Evolutionary conservation across 1,140 invertebrate genomes (phyloP).

Genomic region (Eumaeus atala): DNA sequence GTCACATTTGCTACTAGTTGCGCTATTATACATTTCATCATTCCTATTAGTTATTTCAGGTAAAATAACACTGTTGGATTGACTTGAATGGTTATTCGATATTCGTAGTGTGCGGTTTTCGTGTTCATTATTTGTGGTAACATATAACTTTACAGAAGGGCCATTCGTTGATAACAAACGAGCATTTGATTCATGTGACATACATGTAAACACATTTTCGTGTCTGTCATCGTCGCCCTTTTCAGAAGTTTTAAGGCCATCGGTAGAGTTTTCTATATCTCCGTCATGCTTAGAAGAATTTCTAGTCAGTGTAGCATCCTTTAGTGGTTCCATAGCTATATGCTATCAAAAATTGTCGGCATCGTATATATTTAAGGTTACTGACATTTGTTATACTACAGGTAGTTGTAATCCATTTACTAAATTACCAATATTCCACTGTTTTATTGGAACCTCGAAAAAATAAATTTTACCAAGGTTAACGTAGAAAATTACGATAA

Average conservation of each 20-base stretch:
- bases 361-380: conserved; percentile 65
- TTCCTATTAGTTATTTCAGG: conserved; percentile 32
- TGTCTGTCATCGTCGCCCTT: conserved; percentile 35
- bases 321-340: conserved; percentile 51
- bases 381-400: conserved; percentile 17
- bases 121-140: conserved; percentile 31
- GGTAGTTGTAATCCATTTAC: conserved; percentile 5
- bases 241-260: conserved; percentile 34
- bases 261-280: conserved; percentile 35
- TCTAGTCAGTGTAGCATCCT: conserved; percentile 36
- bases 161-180: conserved; percentile 40
- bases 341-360: conserved; percentile 45
- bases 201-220: conserved; percentile 55
- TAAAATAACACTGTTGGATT: conserved; percentile 19
- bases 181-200: conserved; percentile 39
- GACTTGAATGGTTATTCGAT: conserved; percentile 15
- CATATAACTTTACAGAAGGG: conserved; percentile 30
- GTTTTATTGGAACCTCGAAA: not conserved
- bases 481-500: not conserved
- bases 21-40: conserved; percentile 22
- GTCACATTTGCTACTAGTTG: conserved; percentile 37
- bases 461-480: not conserved
- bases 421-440: not conserved
- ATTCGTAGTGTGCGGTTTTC: conserved; percentile 22
- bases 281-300: conserved; percentile 36